Evolutionary conservation across 2,113 vertebrate genomes (phyloP).

Genomic region (Cichladusa arquata): DNA sequence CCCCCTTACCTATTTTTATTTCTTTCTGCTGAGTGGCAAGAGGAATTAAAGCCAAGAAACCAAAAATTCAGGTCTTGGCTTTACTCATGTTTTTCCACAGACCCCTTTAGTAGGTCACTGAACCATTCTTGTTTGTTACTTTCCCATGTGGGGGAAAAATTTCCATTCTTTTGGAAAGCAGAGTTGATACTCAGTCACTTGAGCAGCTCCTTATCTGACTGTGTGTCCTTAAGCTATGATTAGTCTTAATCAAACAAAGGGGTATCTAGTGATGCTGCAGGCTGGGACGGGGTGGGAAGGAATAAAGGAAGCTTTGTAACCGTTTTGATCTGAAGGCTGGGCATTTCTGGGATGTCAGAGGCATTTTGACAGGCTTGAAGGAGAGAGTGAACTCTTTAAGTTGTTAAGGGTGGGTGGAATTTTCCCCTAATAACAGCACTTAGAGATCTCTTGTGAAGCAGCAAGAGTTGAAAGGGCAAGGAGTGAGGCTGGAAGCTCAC

Average conservation of each 20-base stretch:
- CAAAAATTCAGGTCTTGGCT: not conserved
- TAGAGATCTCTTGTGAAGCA: not conserved
- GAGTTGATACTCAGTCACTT: slow-evolving; percentile 15
- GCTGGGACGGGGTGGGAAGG: not conserved
- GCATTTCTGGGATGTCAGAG: not conserved
- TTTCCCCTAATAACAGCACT: not conserved
- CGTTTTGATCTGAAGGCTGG: not conserved
- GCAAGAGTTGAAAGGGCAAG: not conserved
- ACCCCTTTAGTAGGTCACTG: not conserved
- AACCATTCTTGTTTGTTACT: slow-evolving; percentile 28
- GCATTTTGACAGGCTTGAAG: not conserved
- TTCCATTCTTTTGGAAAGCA: not conserved
- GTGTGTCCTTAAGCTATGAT: slow-evolving; percentile 33
- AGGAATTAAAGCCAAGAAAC: slow-evolving; percentile 18
- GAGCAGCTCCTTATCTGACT: slow-evolving; percentile 41
- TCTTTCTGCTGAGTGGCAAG: not conserved
- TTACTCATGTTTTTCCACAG: slow-evolving; percentile 8
- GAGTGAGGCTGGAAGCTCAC: not conserved
- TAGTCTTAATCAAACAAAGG: slow-evolving; percentile 33
- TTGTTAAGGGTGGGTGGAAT: not conserved
- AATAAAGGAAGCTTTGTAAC: slow-evolving; percentile 5
- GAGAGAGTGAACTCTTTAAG: not conserved
- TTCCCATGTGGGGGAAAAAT: not conserved
- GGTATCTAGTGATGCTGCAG: not conserved
- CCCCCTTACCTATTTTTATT: not conserved